These are phyloP conservation scores for Idris sp. DNA, from an alignment of 1,140 invertebrate species.

Conservation along the genomic window DNA sequence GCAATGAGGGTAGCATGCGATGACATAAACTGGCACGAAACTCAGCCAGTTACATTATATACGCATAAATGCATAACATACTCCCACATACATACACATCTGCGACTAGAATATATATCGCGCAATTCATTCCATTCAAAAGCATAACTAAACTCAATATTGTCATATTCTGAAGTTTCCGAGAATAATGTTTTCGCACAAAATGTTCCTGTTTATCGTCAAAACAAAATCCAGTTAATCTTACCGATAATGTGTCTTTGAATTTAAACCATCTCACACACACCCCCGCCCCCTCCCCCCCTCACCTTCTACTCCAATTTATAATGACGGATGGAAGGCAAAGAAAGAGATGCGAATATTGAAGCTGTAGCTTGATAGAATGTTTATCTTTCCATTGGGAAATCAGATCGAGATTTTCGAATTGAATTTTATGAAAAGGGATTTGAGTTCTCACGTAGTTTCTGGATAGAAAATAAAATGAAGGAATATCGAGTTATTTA, in stretches of 20 bases:
- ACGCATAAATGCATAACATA: slow-evolving; percentile 52
- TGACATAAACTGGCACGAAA: slow-evolving; percentile 34
- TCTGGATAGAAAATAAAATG: no score
- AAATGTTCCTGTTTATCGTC: slow-evolving; percentile 26
- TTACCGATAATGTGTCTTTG: no score
- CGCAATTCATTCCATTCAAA: slow-evolving; percentile 27
- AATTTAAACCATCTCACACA: no score
- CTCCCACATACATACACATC: slow-evolving; percentile 28
- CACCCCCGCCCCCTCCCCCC: no score
- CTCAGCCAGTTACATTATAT: slow-evolving; percentile 45
- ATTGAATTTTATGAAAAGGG: slow-evolving; percentile 23
- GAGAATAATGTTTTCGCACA: slow-evolving; percentile 24
- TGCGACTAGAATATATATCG: slow-evolving; percentile 30
- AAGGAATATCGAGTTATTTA: no score
- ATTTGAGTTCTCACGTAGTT: no score
- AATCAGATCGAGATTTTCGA: slow-evolving; percentile 11
- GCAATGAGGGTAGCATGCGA: slow-evolving; percentile 29
- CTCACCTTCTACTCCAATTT: no score
- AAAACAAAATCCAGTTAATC: slow-evolving; percentile 29
- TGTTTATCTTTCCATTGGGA: slow-evolving; percentile 12
- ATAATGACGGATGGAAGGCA: no score
- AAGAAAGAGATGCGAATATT: no score
- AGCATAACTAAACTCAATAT: slow-evolving; percentile 34
- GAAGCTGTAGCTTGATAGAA: no score
- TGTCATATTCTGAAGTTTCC: slow-evolving; percentile 20